Percentiles rank a stretch among this genome's conserved stretches.
Conservation (phyloP, 2,113 vertebrate genomes). For the Syngnathoides biaculeatus region DNA sequence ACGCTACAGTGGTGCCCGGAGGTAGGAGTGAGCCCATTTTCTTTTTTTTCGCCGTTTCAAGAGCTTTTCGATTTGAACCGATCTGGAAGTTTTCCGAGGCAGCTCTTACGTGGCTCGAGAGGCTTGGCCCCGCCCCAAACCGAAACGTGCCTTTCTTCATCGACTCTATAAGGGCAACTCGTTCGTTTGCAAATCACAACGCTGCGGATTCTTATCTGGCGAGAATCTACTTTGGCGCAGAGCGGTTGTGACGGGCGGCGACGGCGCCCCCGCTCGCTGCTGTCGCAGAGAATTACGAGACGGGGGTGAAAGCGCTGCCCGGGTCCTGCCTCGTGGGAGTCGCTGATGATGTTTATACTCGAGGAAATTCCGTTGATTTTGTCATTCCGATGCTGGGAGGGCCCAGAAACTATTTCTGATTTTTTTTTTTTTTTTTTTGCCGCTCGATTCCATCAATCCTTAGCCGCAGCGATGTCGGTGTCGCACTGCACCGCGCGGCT, state of each 20-base stretch:
- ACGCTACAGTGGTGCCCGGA: not conserved
- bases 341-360: not conserved
- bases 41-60: no score
- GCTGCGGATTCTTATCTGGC: constrained; percentile 18
- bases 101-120: no score
- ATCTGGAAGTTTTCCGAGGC: no score
- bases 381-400: not conserved
- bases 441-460: not conserved
- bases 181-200: constrained; percentile 1
- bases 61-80: no score
- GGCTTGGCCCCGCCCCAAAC: no score
- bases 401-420: not conserved
- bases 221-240: constrained; percentile 27
- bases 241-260: constrained; percentile 67
- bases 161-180: constrained; percentile 16
- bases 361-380: not conserved
- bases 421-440: not conserved
- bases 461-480: not conserved
- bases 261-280: constrained; percentile 59
- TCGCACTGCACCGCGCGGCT: constrained; percentile 8
- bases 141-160: no score
- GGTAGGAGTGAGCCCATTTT: no score
- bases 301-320: constrained; percentile 26
- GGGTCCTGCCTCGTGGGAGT: constrained; percentile 16
- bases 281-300: constrained; percentile 62